Base-by-base conservation (phyloP, 2,888 invertebrate species). In the Drosophila testacea region DNA sequence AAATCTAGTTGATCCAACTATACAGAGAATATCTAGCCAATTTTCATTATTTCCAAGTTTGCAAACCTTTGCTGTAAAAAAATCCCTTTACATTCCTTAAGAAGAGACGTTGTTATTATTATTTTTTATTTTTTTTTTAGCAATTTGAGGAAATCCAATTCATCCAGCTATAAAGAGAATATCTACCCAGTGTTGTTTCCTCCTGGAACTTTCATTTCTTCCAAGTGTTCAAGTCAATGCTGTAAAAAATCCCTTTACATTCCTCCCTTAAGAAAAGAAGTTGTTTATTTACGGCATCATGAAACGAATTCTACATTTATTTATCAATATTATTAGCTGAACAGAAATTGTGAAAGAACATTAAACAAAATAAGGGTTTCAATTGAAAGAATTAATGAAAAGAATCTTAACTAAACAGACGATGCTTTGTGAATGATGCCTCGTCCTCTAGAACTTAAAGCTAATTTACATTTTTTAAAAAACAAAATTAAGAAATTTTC, bases 231-330 rank as follows among this genome's bases (percentile, higher is more conserved):
- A 16, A 16, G 16, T 16, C 16, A 1, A 16, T n/a, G 11, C 32
- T 42, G 28, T 47, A 52, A 51, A 16, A 1, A 22, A 28, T 1
- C 1, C 13, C 10, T 16, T 2, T 5, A 2, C 6, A 42, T 36
- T n/a, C 6, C 39, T 3, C 13, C 2, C 30, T 11, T 38, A 62
- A 32, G 1, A 42, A 41, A 13, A 30, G 6, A 41, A 54, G 55
- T 72, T 38, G 16, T 61, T 55, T 16, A 9, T 30, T 5, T 39
- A 47, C 62, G 63, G 67, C 73, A 77, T 78, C 51, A 61, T 61
- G 57, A 72, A 77, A 79, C 77, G 72, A 80, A 69, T 54, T 83
- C 6, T 72, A 62, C 63, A 64, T 79, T 74, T 79, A 79, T 75
- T 73, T 66, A 76, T 75, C 55, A 69, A 73, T 68, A 50, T 66